phyloP scores from a whole-genome alignment of 2,888 invertebrate genomes.

The Osmoderma eremita region DNA sequence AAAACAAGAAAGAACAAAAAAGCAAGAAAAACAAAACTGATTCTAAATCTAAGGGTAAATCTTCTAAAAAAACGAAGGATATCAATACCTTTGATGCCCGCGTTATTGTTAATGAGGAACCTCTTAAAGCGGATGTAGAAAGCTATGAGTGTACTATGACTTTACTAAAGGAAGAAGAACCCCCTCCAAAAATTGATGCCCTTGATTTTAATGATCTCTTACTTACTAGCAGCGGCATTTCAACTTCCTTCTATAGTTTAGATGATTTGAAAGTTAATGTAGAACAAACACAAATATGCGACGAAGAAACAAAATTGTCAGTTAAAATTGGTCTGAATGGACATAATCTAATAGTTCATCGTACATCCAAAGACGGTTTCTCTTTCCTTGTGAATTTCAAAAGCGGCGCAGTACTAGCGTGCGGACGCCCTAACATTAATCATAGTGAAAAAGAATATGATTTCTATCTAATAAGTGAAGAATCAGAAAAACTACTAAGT shows the following conservation, averaged over 20 bases:
- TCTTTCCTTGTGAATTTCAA: conserved; percentile 37
- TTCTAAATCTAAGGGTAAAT: conserved; percentile 18
- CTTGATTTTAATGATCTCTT: conserved; percentile 27
- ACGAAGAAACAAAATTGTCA: conserved; percentile 24
- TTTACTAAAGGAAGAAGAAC: conserved; percentile 1
- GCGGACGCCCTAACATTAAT: conserved; percentile 6
- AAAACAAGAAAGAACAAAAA: conserved; percentile 19
- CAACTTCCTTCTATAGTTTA: conserved; percentile 40
- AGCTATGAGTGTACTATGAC: conserved; percentile 1
- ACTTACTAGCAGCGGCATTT: conserved; percentile 28
- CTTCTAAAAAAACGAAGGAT: conserved; percentile 18
- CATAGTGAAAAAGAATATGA: not conserved
- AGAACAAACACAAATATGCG: conserved; percentile 26
- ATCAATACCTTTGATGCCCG: conserved; percentile 16
- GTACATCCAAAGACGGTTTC: conserved; percentile 14
- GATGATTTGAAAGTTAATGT: conserved; percentile 37
- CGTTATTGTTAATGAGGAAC: conserved; percentile 32
- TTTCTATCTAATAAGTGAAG: conserved; percentile 19
- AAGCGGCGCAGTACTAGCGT: conserved; percentile 32
- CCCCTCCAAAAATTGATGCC: conserved; percentile 24
- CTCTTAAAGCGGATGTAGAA: conserved; percentile 18
- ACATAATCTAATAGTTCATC: conserved; percentile 32
- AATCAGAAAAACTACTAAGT: conserved; percentile 17
- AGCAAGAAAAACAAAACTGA: conserved; percentile 6
- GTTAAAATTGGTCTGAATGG: conserved; percentile 30